phyloP scores from a whole-genome alignment of 2,113 vertebrate species.

The Nycticryphes semicollaris region DNA sequence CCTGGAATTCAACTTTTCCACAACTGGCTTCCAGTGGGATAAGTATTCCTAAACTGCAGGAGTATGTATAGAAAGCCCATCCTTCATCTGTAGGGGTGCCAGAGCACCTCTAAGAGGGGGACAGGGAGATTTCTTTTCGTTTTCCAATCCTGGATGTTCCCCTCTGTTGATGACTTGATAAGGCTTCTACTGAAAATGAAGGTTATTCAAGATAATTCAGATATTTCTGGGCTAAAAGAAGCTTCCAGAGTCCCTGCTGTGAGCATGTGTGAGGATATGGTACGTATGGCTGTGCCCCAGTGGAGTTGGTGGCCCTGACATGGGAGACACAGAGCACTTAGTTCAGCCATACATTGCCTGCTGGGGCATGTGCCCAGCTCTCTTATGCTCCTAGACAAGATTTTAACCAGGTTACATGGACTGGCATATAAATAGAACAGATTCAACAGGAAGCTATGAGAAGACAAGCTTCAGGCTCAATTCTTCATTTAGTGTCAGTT shows the following conservation, averaged over 20 bases:
- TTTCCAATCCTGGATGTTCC: neutral
- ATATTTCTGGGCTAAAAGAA: neutral
- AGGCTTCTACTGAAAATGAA: neutral
- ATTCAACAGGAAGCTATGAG: neutral
- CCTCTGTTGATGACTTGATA: neutral
- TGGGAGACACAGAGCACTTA: neutral
- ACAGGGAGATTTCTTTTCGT: neutral
- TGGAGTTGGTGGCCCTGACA: neutral
- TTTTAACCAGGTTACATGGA: neutral
- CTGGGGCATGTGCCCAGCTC: neutral
- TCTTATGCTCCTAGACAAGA: neutral
- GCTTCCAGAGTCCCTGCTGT: neutral
- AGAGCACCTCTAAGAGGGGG: neutral
- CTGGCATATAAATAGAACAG: neutral
- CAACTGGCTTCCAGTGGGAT: neutral
- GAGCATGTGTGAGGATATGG: neutral
- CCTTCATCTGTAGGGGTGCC: neutral
- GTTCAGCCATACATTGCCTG: accelerated
- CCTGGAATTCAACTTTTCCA: neutral
- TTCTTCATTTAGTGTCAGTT: neutral
- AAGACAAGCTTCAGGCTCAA: neutral
- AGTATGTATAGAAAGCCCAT: neutral
- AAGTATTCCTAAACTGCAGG: neutral
- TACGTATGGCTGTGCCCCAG: neutral
- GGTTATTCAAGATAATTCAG: neutral